A percentile compares a stretch with the other conserved stretches of the same genome.
Evolutionary conservation across 2,797 vertebrate species (phyloP).

Genomic region (Phataginus tricuspis): DNA sequence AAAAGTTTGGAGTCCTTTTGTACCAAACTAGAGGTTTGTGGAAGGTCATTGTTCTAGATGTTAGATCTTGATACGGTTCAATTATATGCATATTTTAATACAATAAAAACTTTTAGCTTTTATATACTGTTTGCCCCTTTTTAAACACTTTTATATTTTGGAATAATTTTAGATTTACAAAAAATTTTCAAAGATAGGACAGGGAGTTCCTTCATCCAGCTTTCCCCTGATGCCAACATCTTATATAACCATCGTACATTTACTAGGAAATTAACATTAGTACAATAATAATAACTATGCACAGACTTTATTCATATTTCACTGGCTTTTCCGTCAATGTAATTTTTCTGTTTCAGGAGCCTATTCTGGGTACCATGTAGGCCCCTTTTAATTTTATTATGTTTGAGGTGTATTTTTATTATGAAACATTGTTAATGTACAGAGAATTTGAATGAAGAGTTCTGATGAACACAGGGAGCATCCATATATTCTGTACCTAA

Average conservation of each 20-base stretch:
- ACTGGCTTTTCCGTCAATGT: background rate
- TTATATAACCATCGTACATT: background rate
- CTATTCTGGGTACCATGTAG: background rate
- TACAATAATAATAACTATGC: background rate
- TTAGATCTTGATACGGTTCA: slow-evolving; percentile 48
- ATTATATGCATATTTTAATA: background rate
- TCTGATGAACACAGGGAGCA: background rate
- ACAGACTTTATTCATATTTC: background rate
- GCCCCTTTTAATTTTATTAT: background rate
- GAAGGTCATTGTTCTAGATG: background rate
- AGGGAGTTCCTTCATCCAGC: background rate
- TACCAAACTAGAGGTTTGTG: slow-evolving; percentile 32
- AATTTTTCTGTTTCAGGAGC: background rate
- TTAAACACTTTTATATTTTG: slow-evolving; percentile 31
- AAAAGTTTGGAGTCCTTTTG: background rate
- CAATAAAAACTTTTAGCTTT: slow-evolving; percentile 17
- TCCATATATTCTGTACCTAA: background rate
- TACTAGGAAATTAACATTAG: background rate
- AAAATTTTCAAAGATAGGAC: background rate
- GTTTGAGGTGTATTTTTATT: background rate
- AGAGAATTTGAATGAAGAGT: background rate
- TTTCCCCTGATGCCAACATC: background rate
- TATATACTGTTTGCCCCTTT: slow-evolving; percentile 47
- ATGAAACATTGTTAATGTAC: background rate
- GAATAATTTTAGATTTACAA: background rate